Evolutionary conservation across 2,888 invertebrate genomes (phyloP).

Genomic region (Calameuta pallipes): DNA sequence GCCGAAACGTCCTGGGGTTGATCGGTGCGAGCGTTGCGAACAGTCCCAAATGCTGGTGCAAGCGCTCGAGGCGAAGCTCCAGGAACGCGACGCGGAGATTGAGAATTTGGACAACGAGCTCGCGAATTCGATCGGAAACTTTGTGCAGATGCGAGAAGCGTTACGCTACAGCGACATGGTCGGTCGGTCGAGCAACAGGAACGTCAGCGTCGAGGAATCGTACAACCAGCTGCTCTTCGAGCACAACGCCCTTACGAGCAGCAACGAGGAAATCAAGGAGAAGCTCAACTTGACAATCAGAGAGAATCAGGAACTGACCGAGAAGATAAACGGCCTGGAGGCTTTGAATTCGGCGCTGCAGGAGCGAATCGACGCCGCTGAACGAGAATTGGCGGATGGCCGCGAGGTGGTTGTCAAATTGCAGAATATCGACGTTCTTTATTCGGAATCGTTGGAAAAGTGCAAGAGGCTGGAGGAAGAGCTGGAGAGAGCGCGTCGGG

Average conservation of each 20-base stretch:
- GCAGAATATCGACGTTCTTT: conserved; percentile 34
- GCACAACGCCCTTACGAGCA: conserved; percentile 73
- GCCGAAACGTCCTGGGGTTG: background rate
- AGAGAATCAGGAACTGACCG: conserved; percentile 69
- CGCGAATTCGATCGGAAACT: conserved; percentile 73
- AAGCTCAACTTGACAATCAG: conserved; percentile 72
- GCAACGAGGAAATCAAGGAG: conserved; percentile 72
- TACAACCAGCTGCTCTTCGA: conserved; percentile 73
- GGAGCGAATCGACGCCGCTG: conserved; percentile 57
- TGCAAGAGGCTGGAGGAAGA: conserved; percentile 64
- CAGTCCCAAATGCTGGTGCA: conserved; percentile 51
- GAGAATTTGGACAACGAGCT: conserved; percentile 79
- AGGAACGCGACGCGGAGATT: conserved; percentile 79
- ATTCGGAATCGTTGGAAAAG: conserved; percentile 29
- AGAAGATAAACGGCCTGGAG: conserved; percentile 69
- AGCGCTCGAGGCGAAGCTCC: conserved; percentile 76
- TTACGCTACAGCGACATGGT: conserved; percentile 73
- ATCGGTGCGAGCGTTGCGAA: conserved; percentile 48
- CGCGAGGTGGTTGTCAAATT: conserved; percentile 31
- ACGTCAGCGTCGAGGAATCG: conserved; percentile 70
- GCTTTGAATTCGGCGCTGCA: conserved; percentile 66
- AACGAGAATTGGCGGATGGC: conserved; percentile 41
- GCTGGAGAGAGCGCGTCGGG: conserved; percentile 63
- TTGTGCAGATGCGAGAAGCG: conserved; percentile 76
- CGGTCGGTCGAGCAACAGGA: conserved; percentile 53